These are phyloP conservation scores for Aphidoletes aphidimyza DNA, from an alignment of 2,888 invertebrate genomes.

Conservation along the genomic window DNA sequence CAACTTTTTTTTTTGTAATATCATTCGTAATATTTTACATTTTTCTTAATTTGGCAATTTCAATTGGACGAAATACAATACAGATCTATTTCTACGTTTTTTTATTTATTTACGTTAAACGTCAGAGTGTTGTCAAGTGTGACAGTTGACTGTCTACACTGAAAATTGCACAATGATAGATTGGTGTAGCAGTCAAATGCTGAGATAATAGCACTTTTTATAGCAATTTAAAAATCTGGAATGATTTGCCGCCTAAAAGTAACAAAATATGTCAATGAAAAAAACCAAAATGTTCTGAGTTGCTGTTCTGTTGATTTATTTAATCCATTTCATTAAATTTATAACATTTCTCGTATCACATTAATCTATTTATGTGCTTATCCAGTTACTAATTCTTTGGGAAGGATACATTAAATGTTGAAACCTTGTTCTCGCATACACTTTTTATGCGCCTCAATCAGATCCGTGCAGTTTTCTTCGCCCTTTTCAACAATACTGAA, in stretches of 20 bases:
- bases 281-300: background rate
- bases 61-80: background rate
- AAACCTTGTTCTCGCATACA: slow-evolving; percentile 98
- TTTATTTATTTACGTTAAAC: slow-evolving; percentile 38
- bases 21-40: background rate
- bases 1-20: background rate
- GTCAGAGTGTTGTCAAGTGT: background rate
- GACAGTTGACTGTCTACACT: background rate
- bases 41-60: background rate
- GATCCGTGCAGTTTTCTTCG: slow-evolving; percentile 86
- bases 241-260: background rate
- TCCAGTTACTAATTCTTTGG: slow-evolving; percentile 3
- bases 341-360: too few species aligned
- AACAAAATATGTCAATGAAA: background rate
- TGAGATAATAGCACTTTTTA: background rate
- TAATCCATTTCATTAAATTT: background rate
- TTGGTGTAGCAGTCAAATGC: background rate
- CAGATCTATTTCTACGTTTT: background rate
- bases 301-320: background rate
- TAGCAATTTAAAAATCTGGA: background rate
- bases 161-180: background rate
- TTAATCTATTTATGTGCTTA: background rate
- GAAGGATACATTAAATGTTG: slow-evolving; percentile 75
- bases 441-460: slow-evolving; percentile 95
- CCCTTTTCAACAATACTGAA: slow-evolving; percentile 90